Evolutionary conservation across 2,113 vertebrate species (phyloP).

Genomic region (Calyptommatus sinebrachiatus): DNA sequence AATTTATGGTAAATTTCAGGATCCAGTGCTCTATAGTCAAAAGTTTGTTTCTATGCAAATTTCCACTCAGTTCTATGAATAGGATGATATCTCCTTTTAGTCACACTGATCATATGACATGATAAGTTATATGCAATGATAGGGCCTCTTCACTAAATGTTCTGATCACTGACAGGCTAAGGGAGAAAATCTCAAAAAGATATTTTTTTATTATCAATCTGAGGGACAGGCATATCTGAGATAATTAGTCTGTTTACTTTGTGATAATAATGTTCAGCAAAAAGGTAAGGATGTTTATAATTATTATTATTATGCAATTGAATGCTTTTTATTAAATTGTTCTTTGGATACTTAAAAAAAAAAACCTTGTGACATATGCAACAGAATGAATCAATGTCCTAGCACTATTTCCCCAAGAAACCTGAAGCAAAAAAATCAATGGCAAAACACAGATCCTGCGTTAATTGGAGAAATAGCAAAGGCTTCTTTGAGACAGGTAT

Average conservation of each 20-base stretch:
- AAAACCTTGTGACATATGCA: too few relatives aligned
- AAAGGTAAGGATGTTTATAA: neutral
- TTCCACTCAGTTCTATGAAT: conserved; percentile 9
- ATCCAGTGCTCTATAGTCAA: neutral
- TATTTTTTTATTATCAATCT: conserved; percentile 27
- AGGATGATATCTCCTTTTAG: neutral
- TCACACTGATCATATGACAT: neutral
- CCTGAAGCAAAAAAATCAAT: neutral
- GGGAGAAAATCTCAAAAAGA: conserved; percentile 10
- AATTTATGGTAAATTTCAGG: conserved; percentile 37
- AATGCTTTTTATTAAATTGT: conserved; percentile 43
- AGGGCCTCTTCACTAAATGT: conserved; percentile 41
- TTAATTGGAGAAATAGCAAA: too few relatives aligned
- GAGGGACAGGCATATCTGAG: conserved; percentile 42
- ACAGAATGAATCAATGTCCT: neutral
- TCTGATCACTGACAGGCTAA: conserved; percentile 4
- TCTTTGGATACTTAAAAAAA: neutral
- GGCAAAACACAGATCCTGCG: neutral
- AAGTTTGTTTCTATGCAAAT: conserved; percentile 11
- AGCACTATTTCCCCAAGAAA: neutral
- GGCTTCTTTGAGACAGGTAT: too few relatives aligned
- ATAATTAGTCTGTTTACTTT: conserved; percentile 49
- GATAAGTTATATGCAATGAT: conserved; percentile 18
- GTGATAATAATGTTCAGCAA: conserved; percentile 26
- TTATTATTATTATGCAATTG: neutral